Evolutionary conservation across 2,888 invertebrate species (phyloP).

Genomic region (Microdon myrmicae): DNA sequence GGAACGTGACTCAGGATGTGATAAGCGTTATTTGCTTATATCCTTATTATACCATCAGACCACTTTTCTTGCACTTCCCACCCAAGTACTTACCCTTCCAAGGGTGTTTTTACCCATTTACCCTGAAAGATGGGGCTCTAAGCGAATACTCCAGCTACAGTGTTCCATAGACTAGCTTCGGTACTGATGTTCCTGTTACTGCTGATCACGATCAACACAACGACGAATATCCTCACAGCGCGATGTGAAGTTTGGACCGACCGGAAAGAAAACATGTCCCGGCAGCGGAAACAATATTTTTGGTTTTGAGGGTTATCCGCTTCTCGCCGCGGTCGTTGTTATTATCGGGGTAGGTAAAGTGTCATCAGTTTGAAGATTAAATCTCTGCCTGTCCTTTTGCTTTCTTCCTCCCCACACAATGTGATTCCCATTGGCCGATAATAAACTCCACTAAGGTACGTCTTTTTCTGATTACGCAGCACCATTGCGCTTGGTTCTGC

Average conservation of each 20-base stretch:
- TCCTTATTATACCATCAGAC: constrained; percentile 50
- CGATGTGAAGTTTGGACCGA: constrained; percentile 38
- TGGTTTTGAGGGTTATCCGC: constrained; percentile 49
- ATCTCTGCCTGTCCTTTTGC: constrained; percentile 38
- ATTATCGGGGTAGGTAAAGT: constrained; percentile 26
- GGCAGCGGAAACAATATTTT: constrained; percentile 52
- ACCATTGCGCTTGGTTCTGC: constrained; percentile 9
- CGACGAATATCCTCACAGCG: constrained; percentile 4
- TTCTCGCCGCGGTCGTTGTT: constrained; percentile 14
- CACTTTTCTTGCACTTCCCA: constrained; percentile 28
- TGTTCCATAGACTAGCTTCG: constrained; percentile 4
- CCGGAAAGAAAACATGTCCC: constrained; percentile 51
- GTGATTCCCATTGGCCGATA: constrained; percentile 46
- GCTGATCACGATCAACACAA: constrained; percentile 44
- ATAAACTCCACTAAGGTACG: constrained; percentile 35
- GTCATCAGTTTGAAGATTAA: constrained; percentile 44
- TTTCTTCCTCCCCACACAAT: constrained; percentile 22
- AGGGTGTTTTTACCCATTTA: constrained; percentile 28
- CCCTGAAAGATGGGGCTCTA: constrained; percentile 3
- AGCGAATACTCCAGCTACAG: constrained; percentile 21
- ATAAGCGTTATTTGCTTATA: constrained; percentile 52
- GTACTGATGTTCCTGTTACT: constrained; percentile 12
- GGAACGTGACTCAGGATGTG: constrained; percentile 50
- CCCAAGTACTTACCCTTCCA: constrained; percentile 14
- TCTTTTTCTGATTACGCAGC: constrained; percentile 36